Conservation (phyloP, 2,797 vertebrate genomes). For the Falco biarmicus region DNA sequence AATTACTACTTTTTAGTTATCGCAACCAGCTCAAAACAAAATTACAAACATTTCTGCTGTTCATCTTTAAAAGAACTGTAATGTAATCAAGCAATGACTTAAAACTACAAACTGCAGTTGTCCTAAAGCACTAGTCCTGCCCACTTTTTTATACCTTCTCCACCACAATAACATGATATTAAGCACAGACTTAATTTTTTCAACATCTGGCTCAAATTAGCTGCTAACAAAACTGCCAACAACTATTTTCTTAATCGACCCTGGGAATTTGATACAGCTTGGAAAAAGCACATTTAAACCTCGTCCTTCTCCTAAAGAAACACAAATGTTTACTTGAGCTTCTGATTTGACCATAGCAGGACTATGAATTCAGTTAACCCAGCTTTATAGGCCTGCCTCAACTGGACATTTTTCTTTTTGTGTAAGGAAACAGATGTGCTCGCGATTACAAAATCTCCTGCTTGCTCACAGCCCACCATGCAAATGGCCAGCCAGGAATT, state of each 20-base stretch:
- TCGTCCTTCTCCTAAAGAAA: slow-evolving; percentile 56
- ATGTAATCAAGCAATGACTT: neutral
- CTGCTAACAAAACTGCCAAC: slow-evolving; percentile 69
- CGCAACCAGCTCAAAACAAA: slow-evolving; percentile 22
- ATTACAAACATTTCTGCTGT: neutral
- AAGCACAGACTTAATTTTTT: slow-evolving; percentile 48
- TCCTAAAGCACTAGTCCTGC: slow-evolving; percentile 15
- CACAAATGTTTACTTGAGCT: slow-evolving; percentile 70
- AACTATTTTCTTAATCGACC: slow-evolving; percentile 71
- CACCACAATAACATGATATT: slow-evolving; percentile 43
- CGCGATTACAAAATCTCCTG: neutral
- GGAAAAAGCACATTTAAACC: slow-evolving; percentile 62
- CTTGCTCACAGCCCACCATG: slow-evolving; percentile 5
- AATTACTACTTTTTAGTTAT: slow-evolving; percentile 12
- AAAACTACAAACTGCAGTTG: slow-evolving; percentile 25
- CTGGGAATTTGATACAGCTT: slow-evolving; percentile 66
- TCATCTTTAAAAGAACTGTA: slow-evolving; percentile 29
- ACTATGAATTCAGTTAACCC: slow-evolving; percentile 46
- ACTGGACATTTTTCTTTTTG: slow-evolving; percentile 23
- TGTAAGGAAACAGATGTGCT: slow-evolving; percentile 64
- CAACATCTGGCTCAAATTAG: slow-evolving; percentile 63
- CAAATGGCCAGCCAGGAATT: slow-evolving; percentile 5
- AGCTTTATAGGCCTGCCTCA: slow-evolving; percentile 55
- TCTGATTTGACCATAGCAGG: slow-evolving; percentile 58
- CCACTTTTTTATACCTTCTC: slow-evolving; percentile 38